A percentile compares a stretch with the other conserved stretches of the same genome.
phyloP scores from a whole-genome alignment of 1,140 invertebrate species.

The Eubasilissa regina region DNA sequence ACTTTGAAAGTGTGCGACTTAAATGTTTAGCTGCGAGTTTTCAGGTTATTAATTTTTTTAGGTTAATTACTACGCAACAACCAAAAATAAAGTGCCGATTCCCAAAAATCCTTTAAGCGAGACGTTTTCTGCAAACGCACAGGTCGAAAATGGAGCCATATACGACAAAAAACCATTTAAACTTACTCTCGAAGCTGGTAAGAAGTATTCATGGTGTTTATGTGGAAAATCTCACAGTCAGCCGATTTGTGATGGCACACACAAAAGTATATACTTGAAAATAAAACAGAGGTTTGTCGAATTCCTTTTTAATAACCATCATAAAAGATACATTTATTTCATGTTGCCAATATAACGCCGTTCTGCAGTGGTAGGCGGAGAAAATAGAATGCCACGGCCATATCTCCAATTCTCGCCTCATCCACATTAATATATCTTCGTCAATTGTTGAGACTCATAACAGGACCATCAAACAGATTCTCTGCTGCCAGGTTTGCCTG shows the following conservation, averaged over 20 bases:
- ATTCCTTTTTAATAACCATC: too few relatives aligned
- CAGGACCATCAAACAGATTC: too few relatives aligned
- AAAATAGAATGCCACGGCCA: too few relatives aligned
- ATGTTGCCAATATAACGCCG: too few relatives aligned
- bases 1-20: too few relatives aligned
- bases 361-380: too few relatives aligned
- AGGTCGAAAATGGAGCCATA: conserved; percentile 79
- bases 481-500: too few relatives aligned
- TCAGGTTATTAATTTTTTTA: neutral
- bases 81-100: conserved; percentile 62
- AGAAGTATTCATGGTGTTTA: conserved; percentile 94
- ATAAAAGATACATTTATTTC: too few relatives aligned
- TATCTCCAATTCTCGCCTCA: too few relatives aligned
- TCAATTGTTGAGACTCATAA: too few relatives aligned
- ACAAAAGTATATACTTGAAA: conserved; percentile 83
- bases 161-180: conserved; percentile 95
- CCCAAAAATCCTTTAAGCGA: conserved; percentile 77
- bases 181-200: conserved; percentile 80
- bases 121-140: conserved; percentile 74
- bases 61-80: conserved; percentile 5
- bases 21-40: neutral
- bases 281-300: conserved; percentile 75
- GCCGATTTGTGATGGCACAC: conserved; percentile 96
- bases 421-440: too few relatives aligned
- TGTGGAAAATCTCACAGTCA: conserved; percentile 94